phyloP scores from a whole-genome alignment of 2,797 vertebrate species.

The Taenioides sp. region DNA sequence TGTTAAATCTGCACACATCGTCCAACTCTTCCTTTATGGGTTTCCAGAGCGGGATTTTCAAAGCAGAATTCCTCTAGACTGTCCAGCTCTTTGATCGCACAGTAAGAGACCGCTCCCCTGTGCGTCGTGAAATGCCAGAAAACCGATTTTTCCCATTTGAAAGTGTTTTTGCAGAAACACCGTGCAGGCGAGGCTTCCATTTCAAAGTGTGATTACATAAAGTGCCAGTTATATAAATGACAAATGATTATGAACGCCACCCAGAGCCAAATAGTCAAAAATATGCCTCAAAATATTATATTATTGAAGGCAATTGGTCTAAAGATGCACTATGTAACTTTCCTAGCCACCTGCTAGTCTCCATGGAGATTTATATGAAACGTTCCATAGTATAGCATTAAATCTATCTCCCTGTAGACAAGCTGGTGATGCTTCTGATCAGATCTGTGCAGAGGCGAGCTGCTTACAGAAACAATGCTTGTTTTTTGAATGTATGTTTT shows the following conservation, averaged over 20 bases:
- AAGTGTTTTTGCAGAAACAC: not conserved
- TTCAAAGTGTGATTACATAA: not conserved
- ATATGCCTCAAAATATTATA: not conserved
- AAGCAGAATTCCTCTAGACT: constrained; percentile 39
- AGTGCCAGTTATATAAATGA: not conserved
- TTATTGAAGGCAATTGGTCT: not conserved
- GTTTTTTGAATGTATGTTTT: no score
- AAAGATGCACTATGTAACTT: no score
- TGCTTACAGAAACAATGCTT: no score
- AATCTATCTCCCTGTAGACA: no score
- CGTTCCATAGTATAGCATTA: no score
- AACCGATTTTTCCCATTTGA: constrained; percentile 22
- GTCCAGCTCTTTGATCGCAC: constrained; percentile 57
- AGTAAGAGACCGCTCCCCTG: constrained; percentile 38
- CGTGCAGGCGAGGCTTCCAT: not conserved
- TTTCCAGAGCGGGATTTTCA: constrained; percentile 55
- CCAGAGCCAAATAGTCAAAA: no score
- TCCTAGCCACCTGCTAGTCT: no score
- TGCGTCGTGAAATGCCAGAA: constrained; percentile 57
- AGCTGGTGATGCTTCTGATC: no score
- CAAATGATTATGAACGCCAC: not conserved
- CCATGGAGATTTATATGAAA: no score
- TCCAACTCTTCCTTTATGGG: constrained; percentile 57
- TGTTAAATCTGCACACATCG: constrained; percentile 70
- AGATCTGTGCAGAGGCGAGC: no score